Conservation (phyloP, 2,113 vertebrate species). For the Tautogolabrus adspersus region DNA sequence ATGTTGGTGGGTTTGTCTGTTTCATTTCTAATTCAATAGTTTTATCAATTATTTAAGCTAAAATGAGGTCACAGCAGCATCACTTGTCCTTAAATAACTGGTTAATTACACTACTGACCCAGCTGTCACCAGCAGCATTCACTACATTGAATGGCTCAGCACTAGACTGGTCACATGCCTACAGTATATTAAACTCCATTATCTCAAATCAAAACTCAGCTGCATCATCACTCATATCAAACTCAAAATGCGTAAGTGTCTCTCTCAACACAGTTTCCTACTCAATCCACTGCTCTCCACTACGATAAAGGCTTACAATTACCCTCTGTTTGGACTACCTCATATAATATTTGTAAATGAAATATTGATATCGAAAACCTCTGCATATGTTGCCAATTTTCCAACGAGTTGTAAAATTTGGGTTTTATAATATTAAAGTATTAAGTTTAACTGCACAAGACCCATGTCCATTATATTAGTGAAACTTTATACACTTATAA, state of each 20-base stretch:
- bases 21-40: background rate
- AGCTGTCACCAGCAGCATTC: background rate
- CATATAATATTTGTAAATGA: no score
- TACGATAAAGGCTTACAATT: no score
- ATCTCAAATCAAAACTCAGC: background rate
- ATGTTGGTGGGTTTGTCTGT: background rate
- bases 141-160: background rate
- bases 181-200: no score
- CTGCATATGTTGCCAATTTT: background rate
- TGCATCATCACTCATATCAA: background rate
- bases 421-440: fast-evolving
- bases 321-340: no score
- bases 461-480: no score
- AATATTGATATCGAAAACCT: no score
- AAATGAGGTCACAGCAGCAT: background rate
- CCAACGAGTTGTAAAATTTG: background rate
- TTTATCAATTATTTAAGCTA: background rate
- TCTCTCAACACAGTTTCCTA: no score
- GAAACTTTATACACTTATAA: no score
- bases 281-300: no score
- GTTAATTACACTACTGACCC: background rate
- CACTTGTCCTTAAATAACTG: background rate
- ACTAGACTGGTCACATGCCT: background rate
- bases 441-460: background rate
- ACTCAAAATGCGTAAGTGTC: background rate